phyloP scores from a whole-genome alignment of 2,797 vertebrate species.

The Macropodus opercularis region DNA sequence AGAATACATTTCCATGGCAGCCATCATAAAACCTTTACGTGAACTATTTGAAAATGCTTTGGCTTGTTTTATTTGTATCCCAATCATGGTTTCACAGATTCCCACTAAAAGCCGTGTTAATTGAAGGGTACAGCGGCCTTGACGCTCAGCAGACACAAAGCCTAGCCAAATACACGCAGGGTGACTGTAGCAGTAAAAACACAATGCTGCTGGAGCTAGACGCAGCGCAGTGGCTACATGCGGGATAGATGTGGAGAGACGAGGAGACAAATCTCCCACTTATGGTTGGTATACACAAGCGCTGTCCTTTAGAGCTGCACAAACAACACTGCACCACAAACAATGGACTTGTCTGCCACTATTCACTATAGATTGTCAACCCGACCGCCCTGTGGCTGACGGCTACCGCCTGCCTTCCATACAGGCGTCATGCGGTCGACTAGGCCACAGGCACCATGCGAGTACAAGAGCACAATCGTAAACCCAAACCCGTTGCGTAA shows the following conservation, averaged over 20 bases:
- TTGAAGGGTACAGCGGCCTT: conserved; percentile 72
- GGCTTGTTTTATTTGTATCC: conserved; percentile 77
- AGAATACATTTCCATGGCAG: conserved; percentile 50
- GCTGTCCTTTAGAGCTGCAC: conserved; percentile 68
- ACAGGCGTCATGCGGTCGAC: conserved; percentile 60
- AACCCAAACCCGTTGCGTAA: conserved; percentile 45
- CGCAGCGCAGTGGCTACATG: conserved; percentile 58
- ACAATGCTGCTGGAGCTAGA: conserved; percentile 71
- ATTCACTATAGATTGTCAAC: conserved; percentile 69
- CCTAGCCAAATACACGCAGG: conserved; percentile 70
- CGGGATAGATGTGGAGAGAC: conserved; percentile 68
- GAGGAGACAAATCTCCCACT: conserved; percentile 75
- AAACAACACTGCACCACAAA: conserved; percentile 75
- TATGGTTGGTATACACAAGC: conserved; percentile 73
- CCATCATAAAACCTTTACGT: conserved; percentile 53
- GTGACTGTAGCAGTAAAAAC: conserved; percentile 72
- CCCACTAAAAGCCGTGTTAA: conserved; percentile 79
- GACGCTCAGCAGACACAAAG: conserved; percentile 75
- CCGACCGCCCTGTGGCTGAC: conserved; percentile 58
- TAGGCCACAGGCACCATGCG: conserved; percentile 52
- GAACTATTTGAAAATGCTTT: conserved; percentile 69
- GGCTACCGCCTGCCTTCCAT: conserved; percentile 56
- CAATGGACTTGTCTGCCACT: conserved; percentile 69
- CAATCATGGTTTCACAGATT: conserved; percentile 76
- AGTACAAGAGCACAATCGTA: conserved; percentile 45